Conservation (phyloP, 1,140 invertebrate species). For the Carposina sasakii region DNA sequence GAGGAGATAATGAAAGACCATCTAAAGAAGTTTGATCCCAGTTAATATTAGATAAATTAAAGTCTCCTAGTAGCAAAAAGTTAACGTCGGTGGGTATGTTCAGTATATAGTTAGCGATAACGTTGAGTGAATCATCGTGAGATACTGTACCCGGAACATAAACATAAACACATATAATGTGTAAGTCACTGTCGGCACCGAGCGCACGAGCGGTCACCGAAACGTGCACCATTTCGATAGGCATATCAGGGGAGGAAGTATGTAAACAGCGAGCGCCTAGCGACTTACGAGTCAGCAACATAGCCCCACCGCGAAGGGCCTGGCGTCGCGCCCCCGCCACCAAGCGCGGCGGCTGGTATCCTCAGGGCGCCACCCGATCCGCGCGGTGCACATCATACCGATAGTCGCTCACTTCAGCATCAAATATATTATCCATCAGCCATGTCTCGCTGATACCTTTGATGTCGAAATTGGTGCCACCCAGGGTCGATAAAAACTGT, state of each 20-base stretch:
- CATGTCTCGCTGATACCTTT: not conserved
- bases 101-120: not conserved
- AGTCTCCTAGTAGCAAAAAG: not conserved
- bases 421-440: not conserved
- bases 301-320: not conserved
- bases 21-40: not conserved
- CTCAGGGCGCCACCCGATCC: too few relatives aligned
- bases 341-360: too few relatives aligned
- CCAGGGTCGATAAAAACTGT: not conserved
- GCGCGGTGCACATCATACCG: not conserved
- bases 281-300: not conserved
- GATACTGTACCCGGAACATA: not conserved
- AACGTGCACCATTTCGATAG: not conserved
- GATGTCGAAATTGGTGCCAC: not conserved
- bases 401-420: not conserved
- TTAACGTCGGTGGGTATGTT: not conserved
- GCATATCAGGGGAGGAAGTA: not conserved
- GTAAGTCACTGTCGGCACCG: not conserved
- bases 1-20: too few relatives aligned
- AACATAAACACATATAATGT: conserved; percentile 2
- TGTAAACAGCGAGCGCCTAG: not conserved
- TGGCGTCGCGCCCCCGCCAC: not conserved
- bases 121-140: not conserved
- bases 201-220: not conserved
- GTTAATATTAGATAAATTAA: conserved; percentile 1